Conservation (phyloP, 2,113 vertebrate species). For the Emydura subglobosa region DNA sequence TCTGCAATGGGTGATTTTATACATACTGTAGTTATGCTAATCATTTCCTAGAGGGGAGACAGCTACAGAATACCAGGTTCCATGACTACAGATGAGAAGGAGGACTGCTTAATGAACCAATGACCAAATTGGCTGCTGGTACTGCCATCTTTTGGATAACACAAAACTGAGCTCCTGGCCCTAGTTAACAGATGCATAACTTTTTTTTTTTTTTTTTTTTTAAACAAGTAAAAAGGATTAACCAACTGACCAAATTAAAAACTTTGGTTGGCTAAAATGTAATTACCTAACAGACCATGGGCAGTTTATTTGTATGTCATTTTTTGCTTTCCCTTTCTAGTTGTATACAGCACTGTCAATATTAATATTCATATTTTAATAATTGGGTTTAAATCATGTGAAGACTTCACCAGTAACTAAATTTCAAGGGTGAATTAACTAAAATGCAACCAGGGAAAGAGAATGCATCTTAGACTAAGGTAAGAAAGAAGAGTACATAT, state of each 20-base stretch:
- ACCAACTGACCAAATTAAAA: background rate
- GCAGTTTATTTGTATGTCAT: background rate
- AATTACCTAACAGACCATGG: background rate
- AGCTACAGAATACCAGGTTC: background rate
- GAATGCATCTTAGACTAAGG: background rate
- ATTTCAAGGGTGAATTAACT: background rate
- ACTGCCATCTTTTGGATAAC: background rate
- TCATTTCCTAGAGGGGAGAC: background rate
- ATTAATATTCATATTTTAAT: background rate
- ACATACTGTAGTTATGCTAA: background rate
- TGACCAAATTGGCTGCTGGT: background rate
- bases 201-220: background rate
- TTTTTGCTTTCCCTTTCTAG: background rate
- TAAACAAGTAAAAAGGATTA: background rate
- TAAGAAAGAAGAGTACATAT: background rate
- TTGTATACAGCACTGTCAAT: background rate
- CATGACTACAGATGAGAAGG: background rate
- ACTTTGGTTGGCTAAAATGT: too few species aligned
- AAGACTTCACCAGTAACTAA: background rate
- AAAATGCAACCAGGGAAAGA: background rate
- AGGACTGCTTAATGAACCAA: background rate
- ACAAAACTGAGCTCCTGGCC: too few species aligned
- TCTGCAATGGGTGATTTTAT: background rate
- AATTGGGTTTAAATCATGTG: background rate
- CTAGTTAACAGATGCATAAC: background rate